phyloP scores from a whole-genome alignment of 2,888 invertebrate species.

The Bombyx huttoni region DNA sequence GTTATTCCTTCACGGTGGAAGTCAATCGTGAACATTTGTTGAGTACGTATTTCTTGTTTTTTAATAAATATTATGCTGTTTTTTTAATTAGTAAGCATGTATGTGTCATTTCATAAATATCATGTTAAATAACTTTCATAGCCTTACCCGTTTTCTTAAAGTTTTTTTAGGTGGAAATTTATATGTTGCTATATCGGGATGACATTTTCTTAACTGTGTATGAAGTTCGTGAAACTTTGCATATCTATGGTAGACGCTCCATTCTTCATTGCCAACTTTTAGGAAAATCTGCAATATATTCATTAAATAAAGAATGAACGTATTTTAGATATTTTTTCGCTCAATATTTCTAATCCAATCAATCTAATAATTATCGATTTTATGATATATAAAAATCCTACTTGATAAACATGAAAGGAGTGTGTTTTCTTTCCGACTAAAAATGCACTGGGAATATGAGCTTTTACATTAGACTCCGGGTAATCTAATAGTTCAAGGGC shows the following conservation, averaged over 20 bases:
- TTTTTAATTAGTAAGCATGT: too few relatives aligned
- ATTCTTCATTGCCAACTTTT: slow-evolving; percentile 89
- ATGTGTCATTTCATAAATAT: too few relatives aligned
- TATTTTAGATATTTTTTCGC: not conserved
- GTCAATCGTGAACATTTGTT: too few relatives aligned
- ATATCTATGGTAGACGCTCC: slow-evolving; percentile 96
- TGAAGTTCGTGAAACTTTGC: slow-evolving; percentile 93
- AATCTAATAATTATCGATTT: too few relatives aligned
- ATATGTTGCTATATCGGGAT: slow-evolving; percentile 82
- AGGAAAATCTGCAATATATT: slow-evolving; percentile 73
- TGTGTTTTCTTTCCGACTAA: slow-evolving; percentile 76
- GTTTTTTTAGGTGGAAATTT: slow-evolving; percentile 97
- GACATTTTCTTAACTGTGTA: slow-evolving; percentile 85
- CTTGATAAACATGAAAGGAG: slow-evolving; percentile 92
- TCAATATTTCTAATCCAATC: too few relatives aligned
- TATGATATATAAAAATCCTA: slow-evolving; percentile 27
- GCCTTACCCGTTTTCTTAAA: slow-evolving; percentile 87
- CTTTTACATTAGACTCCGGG: slow-evolving; percentile 76
- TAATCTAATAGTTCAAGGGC: slow-evolving; percentile 45
- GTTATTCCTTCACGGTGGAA: too few relatives aligned
- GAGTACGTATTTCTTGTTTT: too few relatives aligned
- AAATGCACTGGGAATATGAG: slow-evolving; percentile 91
- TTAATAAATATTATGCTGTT: too few relatives aligned
- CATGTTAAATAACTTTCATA: not conserved
- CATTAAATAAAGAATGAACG: not conserved